phyloP scores from a whole-genome alignment of 2,797 vertebrate genomes.

The Sebastes minor region DNA sequence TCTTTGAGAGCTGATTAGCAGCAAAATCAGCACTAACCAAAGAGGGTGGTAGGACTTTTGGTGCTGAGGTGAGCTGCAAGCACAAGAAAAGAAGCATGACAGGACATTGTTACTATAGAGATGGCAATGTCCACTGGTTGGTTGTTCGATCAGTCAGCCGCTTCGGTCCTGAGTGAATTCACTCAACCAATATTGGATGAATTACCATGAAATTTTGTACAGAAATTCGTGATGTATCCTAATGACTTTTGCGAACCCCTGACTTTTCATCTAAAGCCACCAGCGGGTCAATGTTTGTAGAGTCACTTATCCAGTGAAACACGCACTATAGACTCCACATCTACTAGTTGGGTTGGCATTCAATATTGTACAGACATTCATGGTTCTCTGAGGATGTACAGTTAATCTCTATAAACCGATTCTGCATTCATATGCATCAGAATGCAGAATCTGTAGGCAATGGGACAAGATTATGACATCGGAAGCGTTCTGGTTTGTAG shows the following conservation, averaged over 20 bases:
- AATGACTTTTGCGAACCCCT: background rate
- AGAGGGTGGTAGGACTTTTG: constrained; percentile 89
- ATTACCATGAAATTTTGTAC: background rate
- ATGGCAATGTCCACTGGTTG: background rate
- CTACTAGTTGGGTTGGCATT: background rate
- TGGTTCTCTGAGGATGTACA: no score
- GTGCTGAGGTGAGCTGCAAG: constrained; percentile 90
- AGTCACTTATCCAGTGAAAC: background rate
- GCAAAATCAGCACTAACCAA: constrained; percentile 96
- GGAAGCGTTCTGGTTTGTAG: no score
- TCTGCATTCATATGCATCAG: no score
- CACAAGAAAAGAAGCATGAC: constrained; percentile 8
- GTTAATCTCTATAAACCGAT: no score
- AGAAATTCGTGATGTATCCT: background rate
- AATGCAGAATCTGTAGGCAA: no score
- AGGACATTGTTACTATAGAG: background rate
- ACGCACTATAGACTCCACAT: background rate
- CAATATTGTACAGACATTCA: no score
- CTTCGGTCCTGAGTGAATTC: background rate
- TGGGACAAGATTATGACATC: no score
- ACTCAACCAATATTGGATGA: background rate
- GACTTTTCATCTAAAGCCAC: background rate
- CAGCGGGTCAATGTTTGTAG: background rate
- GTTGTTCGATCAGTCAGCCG: background rate
- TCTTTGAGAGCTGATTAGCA: constrained; percentile 93